A percentile compares a stretch with the other conserved stretches of the same genome.
Evolutionary conservation across 2,113 vertebrate genomes (phyloP).

Genomic region (Tauraco erythrolophus): DNA sequence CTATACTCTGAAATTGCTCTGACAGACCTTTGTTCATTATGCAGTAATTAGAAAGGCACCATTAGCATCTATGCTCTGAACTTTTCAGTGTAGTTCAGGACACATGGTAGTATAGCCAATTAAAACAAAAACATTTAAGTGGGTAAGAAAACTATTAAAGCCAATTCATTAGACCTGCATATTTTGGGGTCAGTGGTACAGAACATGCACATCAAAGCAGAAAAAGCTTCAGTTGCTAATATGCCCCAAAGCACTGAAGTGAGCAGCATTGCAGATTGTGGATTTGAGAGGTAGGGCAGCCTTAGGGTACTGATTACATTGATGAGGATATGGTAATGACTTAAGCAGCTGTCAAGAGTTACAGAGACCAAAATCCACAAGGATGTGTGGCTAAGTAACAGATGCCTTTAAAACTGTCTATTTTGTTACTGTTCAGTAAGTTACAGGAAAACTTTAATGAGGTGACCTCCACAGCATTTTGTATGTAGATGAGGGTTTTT

Average conservation of each 20-base stretch:
- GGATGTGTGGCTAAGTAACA: slow-evolving; percentile 36
- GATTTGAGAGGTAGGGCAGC: slow-evolving; percentile 61
- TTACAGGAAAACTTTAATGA: slow-evolving; percentile 43
- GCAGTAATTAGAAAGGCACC: slow-evolving; percentile 79
- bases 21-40: slow-evolving; percentile 78
- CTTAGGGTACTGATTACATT: slow-evolving; percentile 69
- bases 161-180: slow-evolving; percentile 79
- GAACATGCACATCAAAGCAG: slow-evolving; percentile 76
- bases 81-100: slow-evolving; percentile 79
- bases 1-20: slow-evolving; percentile 76
- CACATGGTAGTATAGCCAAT: slow-evolving; percentile 76
- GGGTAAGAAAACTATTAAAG: slow-evolving; percentile 78
- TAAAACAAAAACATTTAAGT: slow-evolving; percentile 83
- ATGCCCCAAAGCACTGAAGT: slow-evolving; percentile 69
- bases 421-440: slow-evolving; percentile 48
- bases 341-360: slow-evolving; percentile 63
- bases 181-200: slow-evolving; percentile 76
- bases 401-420: slow-evolving; percentile 50
- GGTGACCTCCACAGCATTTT: slow-evolving; percentile 17
- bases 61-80: slow-evolving; percentile 80
- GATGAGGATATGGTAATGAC: slow-evolving; percentile 64
- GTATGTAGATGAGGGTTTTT: not conserved
- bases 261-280: slow-evolving; percentile 62
- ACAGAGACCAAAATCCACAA: slow-evolving; percentile 49
- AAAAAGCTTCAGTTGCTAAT: slow-evolving; percentile 72